Conservation (phyloP, 1,140 invertebrate genomes). For the Saccostrea echinata region DNA sequence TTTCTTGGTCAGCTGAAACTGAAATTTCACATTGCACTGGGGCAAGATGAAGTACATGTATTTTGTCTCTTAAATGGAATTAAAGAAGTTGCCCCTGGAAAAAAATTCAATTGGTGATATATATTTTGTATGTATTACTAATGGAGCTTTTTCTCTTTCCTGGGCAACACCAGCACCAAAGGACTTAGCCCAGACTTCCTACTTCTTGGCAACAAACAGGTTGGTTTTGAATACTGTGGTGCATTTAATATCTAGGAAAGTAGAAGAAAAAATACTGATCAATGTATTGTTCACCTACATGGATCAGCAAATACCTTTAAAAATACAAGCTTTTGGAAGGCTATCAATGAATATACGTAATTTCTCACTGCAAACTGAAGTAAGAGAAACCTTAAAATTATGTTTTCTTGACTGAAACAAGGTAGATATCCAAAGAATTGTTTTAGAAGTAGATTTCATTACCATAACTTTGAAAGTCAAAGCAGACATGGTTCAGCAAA, state of each 20-base stretch:
- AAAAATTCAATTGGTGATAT: constrained; percentile 32
- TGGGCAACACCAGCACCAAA: constrained; percentile 87
- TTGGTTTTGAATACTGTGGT: constrained; percentile 74
- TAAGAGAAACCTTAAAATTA: too few relatives aligned
- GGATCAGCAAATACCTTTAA: not conserved
- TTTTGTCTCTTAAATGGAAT: not conserved
- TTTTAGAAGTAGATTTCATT: too few relatives aligned
- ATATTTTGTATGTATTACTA: constrained; percentile 23
- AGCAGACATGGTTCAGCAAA: too few relatives aligned
- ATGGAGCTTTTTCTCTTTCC: constrained; percentile 38
- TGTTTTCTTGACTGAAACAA: too few relatives aligned
- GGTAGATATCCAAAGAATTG: too few relatives aligned
- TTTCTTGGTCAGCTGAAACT: too few relatives aligned
- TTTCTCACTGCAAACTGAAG: too few relatives aligned
- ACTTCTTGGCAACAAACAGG: constrained; percentile 98
- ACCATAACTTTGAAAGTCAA: too few relatives aligned
- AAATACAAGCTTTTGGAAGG: not conserved
- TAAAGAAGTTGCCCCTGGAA: constrained; percentile 1
- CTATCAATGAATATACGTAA: not conserved
- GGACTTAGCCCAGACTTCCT: constrained; percentile 97
- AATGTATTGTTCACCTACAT: not conserved
- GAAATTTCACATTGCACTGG: not conserved
- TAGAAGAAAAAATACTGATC: not conserved
- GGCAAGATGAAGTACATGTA: not conserved
- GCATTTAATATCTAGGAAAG: not conserved